Base-by-base conservation (phyloP, 2,113 vertebrate genomes). In the Calidris pygmaea region DNA sequence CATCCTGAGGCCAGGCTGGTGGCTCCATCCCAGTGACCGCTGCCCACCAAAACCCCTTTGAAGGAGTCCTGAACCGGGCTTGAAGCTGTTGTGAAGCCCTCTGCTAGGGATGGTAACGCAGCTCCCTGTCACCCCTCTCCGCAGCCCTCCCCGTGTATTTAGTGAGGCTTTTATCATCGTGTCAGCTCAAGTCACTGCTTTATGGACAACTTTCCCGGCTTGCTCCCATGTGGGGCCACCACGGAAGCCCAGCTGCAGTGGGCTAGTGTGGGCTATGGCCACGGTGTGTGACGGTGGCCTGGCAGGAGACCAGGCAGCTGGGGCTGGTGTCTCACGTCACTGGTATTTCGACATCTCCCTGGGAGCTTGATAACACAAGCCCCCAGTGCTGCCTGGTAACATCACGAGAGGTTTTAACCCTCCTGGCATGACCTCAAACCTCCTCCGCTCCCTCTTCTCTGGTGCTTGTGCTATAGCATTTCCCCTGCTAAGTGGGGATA, bases 401-500 rank as follows among this genome's bases (percentile, higher is more conserved):
- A 41, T 16, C 27, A 66, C 3, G 4, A 65, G 59, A 71, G 71
- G 24, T 17, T 75, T 50, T 48, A 90, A 50, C 56, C 66, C 34
- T 34, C 13, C 41, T 47, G 62, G 9, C 13, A 2, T 65, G 59
- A 29, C 43, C 70, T 70, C 65, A 58, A 4, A 43, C 21, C 26
- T 34, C 16, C 21, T 34, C 16, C 21, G 43, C 26, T 39, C 62
- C 29, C 32, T 52, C 39, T 71, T 65, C 65, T 63, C 34, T 34
- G 5, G 45, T 12, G 30, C 7, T 87, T 89, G 77, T 82, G 30
- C 63, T 6, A 1, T 19, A 15, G 30, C 0, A 66, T 10, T 37
- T 21, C 23, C 12, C 34, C 27, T 29, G 16, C 1, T 96, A 96
- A 96, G 88, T 97, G 92, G 96, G 95, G 85, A 29, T 96, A 96